phyloP scores from a whole-genome alignment of 2,113 vertebrate genomes.

The Cryptotis parvus region DNA sequence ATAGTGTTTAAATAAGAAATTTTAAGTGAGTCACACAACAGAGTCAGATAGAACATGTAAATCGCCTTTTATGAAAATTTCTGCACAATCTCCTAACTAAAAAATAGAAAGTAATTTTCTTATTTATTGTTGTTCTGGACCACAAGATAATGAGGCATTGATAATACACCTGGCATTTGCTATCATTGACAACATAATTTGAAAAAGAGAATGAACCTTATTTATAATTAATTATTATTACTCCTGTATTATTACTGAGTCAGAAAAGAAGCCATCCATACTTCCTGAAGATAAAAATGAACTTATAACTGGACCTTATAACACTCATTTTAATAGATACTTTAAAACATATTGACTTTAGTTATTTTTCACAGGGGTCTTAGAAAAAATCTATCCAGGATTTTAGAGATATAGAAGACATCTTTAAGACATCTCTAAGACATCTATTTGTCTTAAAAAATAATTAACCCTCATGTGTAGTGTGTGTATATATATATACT shows the following conservation, averaged over 20 bases:
- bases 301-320: neutral
- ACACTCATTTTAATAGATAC: too few relatives aligned
- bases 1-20: neutral
- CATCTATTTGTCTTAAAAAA: neutral
- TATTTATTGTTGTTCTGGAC: neutral
- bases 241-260: neutral
- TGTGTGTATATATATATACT: too few relatives aligned
- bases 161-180: too few relatives aligned
- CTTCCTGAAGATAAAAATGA: neutral
- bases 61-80: neutral
- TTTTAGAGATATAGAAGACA: too few relatives aligned
- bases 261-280: rapidly evolving
- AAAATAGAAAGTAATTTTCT: neutral
- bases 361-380: neutral
- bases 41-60: neutral
- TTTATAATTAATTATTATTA: neutral
- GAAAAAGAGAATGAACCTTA: neutral
- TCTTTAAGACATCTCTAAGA: too few relatives aligned
- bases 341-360: neutral
- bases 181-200: neutral
- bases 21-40: neutral
- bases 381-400: neutral
- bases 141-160: rapidly evolving
- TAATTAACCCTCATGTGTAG: neutral
- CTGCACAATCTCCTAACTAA: neutral